Evolutionary conservation across 2,888 invertebrate genomes (phyloP), one percentile per base, ranked within the genome.

Genomic region (Gonocerus acuteangulatus): DNA sequence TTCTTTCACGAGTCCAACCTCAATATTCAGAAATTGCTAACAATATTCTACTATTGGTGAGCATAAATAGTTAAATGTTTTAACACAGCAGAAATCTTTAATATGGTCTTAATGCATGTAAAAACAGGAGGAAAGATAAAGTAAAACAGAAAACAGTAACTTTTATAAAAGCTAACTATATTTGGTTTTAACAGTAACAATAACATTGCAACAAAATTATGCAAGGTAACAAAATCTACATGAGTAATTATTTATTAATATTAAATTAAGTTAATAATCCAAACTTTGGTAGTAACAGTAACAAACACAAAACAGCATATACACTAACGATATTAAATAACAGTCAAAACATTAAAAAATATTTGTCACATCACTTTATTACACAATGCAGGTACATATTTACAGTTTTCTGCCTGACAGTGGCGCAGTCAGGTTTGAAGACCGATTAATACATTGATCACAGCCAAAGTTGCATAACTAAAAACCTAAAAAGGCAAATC

Each of bases 361-460:
- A 18, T n/a, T n/a, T 22, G 19, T 39, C 9, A 34, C 32, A 34
- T 34, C 34, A 51, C 32, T 19, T 32, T 1, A 54, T 39, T 54
- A 4, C 36, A 54, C 51, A 23, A 18, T 42, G 42, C 54, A 54
- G 54, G 54, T 54, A 54, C 54, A 36, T 18, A 36, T 54, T 19
- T 15, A 54, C 54, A 54, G 54, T 42, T 54, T 39, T 42, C 54
- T 22, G 22, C 54, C 54, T 39, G 54, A 15, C 54, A 16, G 2
- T 23, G 9, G 36, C n/a, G 34, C n/a, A 22, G 3, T 15, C 36
- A 42, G 54, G 42, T 19, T 42, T 23, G 54, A 54, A 51, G 36
- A 54, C 54, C 42, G 42, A 42, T 54, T 54, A 22, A 54, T 51
- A 54, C 16, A 21, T 21, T 54, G 36, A 54, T 54, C 54, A 54